phyloP scores from a whole-genome alignment of 2,113 vertebrate genomes.

The Hemibates koningsi region DNA sequence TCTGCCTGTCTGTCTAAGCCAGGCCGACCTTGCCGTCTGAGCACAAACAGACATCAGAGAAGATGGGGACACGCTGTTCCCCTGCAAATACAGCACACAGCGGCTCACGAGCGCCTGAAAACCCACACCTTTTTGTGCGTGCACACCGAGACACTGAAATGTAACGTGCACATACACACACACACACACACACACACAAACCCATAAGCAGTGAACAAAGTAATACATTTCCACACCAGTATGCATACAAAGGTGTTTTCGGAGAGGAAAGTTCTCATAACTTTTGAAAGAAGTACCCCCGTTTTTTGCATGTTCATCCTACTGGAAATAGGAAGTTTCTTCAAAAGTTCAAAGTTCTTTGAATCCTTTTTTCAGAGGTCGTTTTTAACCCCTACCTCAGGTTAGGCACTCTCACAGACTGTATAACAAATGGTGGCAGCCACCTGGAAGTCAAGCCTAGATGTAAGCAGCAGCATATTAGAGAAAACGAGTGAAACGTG shows the following conservation, averaged over 20 bases:
- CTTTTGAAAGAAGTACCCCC: background rate
- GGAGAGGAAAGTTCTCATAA: background rate
- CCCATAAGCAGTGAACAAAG: background rate
- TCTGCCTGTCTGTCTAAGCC: slow-evolving; percentile 8
- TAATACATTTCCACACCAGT: background rate
- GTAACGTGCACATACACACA: background rate
- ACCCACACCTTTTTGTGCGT: background rate
- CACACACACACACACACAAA: background rate
- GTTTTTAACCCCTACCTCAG: background rate
- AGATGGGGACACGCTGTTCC: slow-evolving; percentile 16
- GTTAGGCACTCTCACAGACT: background rate
- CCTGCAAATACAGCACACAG: background rate
- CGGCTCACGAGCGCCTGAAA: background rate
- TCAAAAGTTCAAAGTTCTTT: background rate
- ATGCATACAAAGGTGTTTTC: background rate
- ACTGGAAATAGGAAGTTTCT: background rate
- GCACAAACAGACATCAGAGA: background rate
- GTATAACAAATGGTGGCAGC: background rate
- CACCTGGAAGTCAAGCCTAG: fast-evolving
- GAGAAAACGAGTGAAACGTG: background rate
- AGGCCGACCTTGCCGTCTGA: slow-evolving; percentile 20
- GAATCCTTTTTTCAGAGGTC: background rate
- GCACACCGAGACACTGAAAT: background rate
- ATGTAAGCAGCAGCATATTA: background rate
- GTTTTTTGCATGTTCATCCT: background rate